A percentile compares a stretch with the other conserved stretches of the same genome.
These are phyloP conservation scores for Protophormia terraenovae DNA, from an alignment of 2,888 invertebrate species.

Conservation along the genomic window DNA sequence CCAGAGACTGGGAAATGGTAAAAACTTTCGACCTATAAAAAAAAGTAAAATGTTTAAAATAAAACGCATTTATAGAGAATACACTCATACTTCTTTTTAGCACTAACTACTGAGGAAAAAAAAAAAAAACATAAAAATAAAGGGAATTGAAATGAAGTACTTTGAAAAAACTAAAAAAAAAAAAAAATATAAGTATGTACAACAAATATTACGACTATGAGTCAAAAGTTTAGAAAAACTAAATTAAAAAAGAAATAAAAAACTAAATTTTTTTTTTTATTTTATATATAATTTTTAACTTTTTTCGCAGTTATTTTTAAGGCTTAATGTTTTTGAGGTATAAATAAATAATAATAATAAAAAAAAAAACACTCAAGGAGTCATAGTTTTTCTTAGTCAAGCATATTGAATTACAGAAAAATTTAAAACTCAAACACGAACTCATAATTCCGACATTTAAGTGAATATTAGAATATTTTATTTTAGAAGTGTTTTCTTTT, in stretches of 20 bases:
- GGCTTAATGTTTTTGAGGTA: slow-evolving; percentile 3
- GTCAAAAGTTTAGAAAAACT: slow-evolving; percentile 57
- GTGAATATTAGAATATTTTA: slow-evolving; percentile 20
- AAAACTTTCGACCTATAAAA: slow-evolving; percentile 45
- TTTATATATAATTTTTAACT: neutral
- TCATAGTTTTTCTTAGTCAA: slow-evolving; percentile 19
- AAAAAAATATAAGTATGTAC: slow-evolving; percentile 29
- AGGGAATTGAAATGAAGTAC: slow-evolving; percentile 30
- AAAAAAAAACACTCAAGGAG: neutral
- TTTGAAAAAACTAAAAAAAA: no score
- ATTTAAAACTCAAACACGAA: slow-evolving; percentile 27
- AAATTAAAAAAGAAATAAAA: neutral
- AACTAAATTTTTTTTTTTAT: slow-evolving; percentile 5
- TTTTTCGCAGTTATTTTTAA: neutral
- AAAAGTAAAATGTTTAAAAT: slow-evolving; percentile 33
- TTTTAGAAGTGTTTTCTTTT: neutral
- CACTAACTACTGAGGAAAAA: neutral
- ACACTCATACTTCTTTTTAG: neutral
- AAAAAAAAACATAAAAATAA: neutral
- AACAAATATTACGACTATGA: slow-evolving; percentile 17
- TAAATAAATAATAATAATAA: neutral
- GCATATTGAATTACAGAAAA: slow-evolving; percentile 4
- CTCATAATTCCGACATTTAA: slow-evolving; percentile 24
- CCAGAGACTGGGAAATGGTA: neutral
- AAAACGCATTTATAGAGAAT: slow-evolving; percentile 35